Percentiles rank a stretch among this genome's conserved stretches.
Conservation (phyloP, 1,140 invertebrate genomes). For the Heliconius hermathena region DNA sequence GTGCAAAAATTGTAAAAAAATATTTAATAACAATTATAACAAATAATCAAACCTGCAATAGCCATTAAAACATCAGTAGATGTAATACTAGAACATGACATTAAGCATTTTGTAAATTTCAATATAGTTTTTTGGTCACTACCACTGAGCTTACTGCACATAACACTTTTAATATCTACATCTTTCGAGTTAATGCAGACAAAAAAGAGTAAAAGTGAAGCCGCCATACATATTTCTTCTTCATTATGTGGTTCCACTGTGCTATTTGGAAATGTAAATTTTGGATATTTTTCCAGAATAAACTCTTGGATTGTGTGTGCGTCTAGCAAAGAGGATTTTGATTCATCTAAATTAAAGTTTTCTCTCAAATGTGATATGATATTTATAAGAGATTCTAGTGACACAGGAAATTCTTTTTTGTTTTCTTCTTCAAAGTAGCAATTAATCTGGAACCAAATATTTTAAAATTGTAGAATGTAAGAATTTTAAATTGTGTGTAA, state of each 20-base stretch:
- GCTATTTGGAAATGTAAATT: conserved; percentile 70
- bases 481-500: too few species aligned
- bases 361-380: conserved; percentile 67
- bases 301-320: conserved; percentile 68
- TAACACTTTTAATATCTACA: conserved; percentile 69
- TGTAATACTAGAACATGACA: conserved; percentile 61
- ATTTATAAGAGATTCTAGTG: conserved; percentile 55
- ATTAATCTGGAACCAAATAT: conserved; percentile 63
- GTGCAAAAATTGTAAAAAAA: too few species aligned
- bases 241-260: conserved; percentile 53
- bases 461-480: too few species aligned
- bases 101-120: conserved; percentile 69
- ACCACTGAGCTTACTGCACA: conserved; percentile 67
- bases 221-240: conserved; percentile 59
- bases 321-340: conserved; percentile 66
- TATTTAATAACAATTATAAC: too few species aligned
- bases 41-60: conserved; percentile 56
- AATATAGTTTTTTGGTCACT: conserved; percentile 69
- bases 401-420: conserved; percentile 49
- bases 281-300: conserved; percentile 68
- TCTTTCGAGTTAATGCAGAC: conserved; percentile 75
- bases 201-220: conserved; percentile 70
- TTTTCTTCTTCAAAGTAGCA: conserved; percentile 63
- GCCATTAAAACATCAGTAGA: conserved; percentile 62
- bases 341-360: conserved; percentile 66